A percentile compares a stretch with the other conserved stretches of the same genome.
These are phyloP conservation scores for Orestias chungarensis DNA, from an alignment of 2,797 vertebrate genomes.

Conservation along the genomic window DNA sequence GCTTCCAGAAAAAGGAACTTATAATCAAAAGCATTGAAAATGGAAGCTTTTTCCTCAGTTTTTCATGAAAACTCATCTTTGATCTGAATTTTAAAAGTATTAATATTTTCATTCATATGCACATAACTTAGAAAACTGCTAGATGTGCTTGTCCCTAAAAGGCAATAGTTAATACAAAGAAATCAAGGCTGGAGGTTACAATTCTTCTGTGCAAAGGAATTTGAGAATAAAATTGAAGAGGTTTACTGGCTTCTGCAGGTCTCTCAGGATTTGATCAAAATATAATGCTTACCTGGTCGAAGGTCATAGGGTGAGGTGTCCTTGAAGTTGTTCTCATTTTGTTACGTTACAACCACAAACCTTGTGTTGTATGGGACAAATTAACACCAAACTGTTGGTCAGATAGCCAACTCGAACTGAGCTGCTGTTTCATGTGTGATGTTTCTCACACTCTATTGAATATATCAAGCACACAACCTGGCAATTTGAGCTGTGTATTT, in stretches of 20 bases:
- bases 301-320: no score
- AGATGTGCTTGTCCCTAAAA: constrained; percentile 48
- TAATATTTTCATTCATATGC: constrained; percentile 50
- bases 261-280: constrained; percentile 27
- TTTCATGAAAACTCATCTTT: constrained; percentile 35
- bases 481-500: neutral
- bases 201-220: constrained; percentile 32
- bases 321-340: neutral
- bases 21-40: constrained; percentile 12
- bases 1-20: constrained; percentile 26
- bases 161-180: constrained; percentile 43
- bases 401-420: neutral
- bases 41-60: constrained; percentile 24
- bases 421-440: neutral
- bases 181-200: constrained; percentile 29
- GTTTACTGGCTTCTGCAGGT: constrained; percentile 31
- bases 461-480: neutral
- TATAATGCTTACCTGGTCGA: neutral
- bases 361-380: neutral
- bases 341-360: neutral
- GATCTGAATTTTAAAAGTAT: constrained; percentile 34
- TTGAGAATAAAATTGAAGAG: constrained; percentile 28
- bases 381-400: neutral
- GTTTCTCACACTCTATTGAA: neutral
- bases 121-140: constrained; percentile 56